Conservation (phyloP, 2,113 vertebrate genomes). For the Sphaerodactylus townsendi region DNA sequence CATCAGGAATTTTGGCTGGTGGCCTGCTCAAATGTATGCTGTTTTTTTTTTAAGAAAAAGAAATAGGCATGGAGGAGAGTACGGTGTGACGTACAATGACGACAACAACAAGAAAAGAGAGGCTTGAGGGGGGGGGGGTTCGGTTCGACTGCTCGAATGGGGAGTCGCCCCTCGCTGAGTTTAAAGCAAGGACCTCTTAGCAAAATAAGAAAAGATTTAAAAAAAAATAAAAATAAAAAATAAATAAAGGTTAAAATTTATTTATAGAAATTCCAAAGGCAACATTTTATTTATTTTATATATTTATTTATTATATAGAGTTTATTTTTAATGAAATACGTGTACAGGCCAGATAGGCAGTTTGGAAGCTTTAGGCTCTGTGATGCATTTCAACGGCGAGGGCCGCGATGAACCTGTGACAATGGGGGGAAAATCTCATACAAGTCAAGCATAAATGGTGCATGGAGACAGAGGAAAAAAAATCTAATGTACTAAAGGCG, state of each 20-base stretch:
- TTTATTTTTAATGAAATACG: constrained; percentile 92
- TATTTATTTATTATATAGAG: constrained; percentile 93
- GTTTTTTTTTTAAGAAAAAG: constrained; percentile 61
- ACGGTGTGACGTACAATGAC: constrained; percentile 75
- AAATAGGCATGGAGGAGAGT: constrained; percentile 74
- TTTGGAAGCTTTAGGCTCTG: constrained; percentile 87
- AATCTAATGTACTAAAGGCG: constrained; percentile 79
- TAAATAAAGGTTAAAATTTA: constrained; percentile 79
- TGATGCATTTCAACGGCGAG: constrained; percentile 79
- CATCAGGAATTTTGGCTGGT: constrained; percentile 78
- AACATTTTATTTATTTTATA: constrained; percentile 93
- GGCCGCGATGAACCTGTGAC: constrained; percentile 82
- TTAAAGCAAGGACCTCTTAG: constrained; percentile 86
- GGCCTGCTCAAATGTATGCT: constrained; percentile 78
- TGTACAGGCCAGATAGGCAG: constrained; percentile 90
- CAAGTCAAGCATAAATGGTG: constrained; percentile 77
- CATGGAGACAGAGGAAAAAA: constrained; percentile 76
- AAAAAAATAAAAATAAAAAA: constrained; percentile 60
- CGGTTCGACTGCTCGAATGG: constrained; percentile 74
- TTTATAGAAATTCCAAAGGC: constrained; percentile 91
- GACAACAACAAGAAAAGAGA: constrained; percentile 57
- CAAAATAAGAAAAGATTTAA: constrained; percentile 53
- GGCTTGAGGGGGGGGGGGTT: constrained; percentile 54
- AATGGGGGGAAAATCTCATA: constrained; percentile 68
- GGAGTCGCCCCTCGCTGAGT: constrained; percentile 72